Conservation (phyloP, 1,140 invertebrate species). For the Musca domestica region DNA sequence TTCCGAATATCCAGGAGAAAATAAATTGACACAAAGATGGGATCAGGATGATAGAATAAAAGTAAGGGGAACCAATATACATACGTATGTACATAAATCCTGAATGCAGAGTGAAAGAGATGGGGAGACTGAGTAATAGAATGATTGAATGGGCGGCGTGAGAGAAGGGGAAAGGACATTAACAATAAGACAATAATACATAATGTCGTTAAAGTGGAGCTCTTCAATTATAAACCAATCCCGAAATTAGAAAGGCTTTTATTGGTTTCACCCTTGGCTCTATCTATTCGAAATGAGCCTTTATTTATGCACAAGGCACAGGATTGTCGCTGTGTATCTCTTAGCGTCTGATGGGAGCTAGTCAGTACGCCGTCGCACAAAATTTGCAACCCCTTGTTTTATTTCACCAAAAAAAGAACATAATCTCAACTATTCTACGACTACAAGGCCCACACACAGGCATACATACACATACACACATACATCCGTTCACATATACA, state of each 20-base stretch:
- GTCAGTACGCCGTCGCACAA: slow-evolving; percentile 13
- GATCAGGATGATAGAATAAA: slow-evolving; percentile 9
- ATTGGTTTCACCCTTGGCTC: slow-evolving; percentile 23
- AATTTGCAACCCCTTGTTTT: slow-evolving; percentile 17
- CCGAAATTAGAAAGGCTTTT: slow-evolving; percentile 48
- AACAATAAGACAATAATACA: slow-evolving; percentile 24
- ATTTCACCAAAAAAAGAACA: background rate
- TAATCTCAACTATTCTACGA: background rate
- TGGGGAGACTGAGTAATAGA: too few species aligned
- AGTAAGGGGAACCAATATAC: background rate
- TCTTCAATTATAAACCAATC: slow-evolving; percentile 54
- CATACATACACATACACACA: slow-evolving; percentile 4
- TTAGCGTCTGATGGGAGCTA: background rate
- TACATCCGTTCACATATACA: too few species aligned
- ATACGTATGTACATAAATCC: too few species aligned
- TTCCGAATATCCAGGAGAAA: background rate
- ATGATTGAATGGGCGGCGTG: too few species aligned
- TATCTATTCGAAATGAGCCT: slow-evolving; percentile 15
- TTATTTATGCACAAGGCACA: slow-evolving; percentile 24
- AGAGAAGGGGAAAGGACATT: background rate
- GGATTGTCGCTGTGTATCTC: background rate
- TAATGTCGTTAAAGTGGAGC: slow-evolving; percentile 25
- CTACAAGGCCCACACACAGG: background rate
- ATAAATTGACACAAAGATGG: slow-evolving; percentile 21
- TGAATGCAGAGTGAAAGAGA: too few species aligned